These are phyloP conservation scores for Geotrypetes seraphini DNA, from an alignment of 2,797 vertebrate genomes.

Conservation along the genomic window DNA sequence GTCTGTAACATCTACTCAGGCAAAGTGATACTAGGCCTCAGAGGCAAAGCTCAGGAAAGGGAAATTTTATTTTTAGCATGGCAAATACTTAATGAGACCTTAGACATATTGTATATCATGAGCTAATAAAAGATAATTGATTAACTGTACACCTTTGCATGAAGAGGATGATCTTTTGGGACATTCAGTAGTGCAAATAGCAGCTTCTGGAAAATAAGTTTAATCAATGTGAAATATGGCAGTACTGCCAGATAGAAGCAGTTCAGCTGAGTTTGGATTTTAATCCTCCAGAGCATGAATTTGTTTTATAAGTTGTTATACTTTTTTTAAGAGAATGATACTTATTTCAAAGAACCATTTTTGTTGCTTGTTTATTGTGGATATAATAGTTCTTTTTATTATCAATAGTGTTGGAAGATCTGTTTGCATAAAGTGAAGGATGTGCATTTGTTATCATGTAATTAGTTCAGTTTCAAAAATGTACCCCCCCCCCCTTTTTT, in stretches of 20 bases:
- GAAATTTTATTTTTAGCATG: not conserved
- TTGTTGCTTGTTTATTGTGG: too few species aligned
- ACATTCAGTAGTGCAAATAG: not conserved
- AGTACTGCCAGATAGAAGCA: not conserved
- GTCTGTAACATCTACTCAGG: not conserved
- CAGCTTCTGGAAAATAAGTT: not conserved
- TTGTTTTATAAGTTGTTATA: not conserved
- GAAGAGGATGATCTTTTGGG: not conserved
- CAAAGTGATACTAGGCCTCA: not conserved
- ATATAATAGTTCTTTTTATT: too few species aligned
- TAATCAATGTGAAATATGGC: not conserved
- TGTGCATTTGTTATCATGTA: too few species aligned
- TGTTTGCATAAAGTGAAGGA: too few species aligned
- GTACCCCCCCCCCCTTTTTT: too few species aligned
- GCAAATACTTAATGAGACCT: slow-evolving; percentile 4
- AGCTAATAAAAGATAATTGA: slow-evolving; percentile 2
- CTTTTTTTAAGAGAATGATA: too few species aligned
- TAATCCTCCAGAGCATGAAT: not conserved
- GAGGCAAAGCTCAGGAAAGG: not conserved
- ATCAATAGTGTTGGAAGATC: too few species aligned
- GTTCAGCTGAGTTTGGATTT: not conserved
- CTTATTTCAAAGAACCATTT: too few species aligned
- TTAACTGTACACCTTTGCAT: not conserved
- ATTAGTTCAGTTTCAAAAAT: too few species aligned
- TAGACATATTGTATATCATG: slow-evolving; percentile 4